These are phyloP conservation scores for Cyanoliseus patagonus DNA, from an alignment of 2,113 vertebrate species.

Conservation along the genomic window DNA sequence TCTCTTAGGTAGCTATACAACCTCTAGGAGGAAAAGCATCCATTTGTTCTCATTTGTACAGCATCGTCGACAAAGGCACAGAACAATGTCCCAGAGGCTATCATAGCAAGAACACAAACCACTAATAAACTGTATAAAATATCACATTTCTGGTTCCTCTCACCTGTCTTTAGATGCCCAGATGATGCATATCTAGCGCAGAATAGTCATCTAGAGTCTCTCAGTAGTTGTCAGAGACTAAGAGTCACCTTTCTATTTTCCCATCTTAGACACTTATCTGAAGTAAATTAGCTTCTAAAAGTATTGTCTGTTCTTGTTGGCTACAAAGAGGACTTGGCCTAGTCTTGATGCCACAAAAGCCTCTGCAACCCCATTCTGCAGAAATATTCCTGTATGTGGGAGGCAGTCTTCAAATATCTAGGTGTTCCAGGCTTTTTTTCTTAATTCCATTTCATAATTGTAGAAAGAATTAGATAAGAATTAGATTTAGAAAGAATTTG, in stretches of 20 bases:
- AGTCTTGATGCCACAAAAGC: not conserved
- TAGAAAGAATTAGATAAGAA: not conserved
- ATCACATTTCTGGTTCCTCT: not conserved
- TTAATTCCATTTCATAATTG: rapidly evolving
- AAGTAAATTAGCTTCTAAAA: not conserved
- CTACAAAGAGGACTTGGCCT: not conserved
- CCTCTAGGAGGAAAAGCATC: not conserved
- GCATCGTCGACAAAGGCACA: not conserved
- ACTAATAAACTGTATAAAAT: not conserved
- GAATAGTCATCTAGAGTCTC: not conserved
- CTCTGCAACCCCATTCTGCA: not conserved
- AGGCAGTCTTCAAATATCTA: not conserved
- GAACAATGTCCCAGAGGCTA: not conserved
- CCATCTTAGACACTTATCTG: not conserved
- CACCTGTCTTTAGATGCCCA: not conserved
- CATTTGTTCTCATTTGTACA: not conserved
- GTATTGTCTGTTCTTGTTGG: not conserved
- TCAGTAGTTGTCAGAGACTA: not conserved
- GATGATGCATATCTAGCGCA: not conserved
- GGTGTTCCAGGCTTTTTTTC: not conserved
- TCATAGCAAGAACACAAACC: not conserved
- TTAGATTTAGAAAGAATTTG: not conserved
- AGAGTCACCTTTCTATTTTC: not conserved
- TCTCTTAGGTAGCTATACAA: not conserved
- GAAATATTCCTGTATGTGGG: not conserved